A percentile compares a stretch with the other conserved stretches of the same genome.
Conservation (phyloP, 2,113 vertebrate species). For the Sarotherodon lohbergeri region DNA sequence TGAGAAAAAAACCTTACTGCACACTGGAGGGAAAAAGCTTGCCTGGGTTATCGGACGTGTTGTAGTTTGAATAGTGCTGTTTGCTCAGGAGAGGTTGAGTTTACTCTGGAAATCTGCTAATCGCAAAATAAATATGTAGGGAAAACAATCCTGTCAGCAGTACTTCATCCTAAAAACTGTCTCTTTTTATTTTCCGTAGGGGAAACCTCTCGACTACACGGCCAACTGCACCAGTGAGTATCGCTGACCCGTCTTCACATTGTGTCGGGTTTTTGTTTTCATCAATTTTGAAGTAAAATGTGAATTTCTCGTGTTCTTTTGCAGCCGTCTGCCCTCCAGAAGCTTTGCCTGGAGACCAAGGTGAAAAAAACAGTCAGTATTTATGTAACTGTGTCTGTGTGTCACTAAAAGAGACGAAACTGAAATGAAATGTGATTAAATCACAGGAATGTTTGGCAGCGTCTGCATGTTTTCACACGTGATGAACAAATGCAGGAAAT, state of each 20-base stretch:
- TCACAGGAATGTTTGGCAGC: background rate
- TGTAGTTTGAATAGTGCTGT: background rate
- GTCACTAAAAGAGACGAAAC: background rate
- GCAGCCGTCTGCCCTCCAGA: fast-evolving
- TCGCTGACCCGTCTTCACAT: background rate
- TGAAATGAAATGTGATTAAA: background rate
- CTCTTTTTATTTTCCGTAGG: background rate
- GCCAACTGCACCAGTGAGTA: background rate
- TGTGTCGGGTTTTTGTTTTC: background rate
- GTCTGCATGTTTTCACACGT: fast-evolving
- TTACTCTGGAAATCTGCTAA: background rate
- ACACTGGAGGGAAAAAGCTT: fast-evolving
- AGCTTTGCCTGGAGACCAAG: fast-evolving
- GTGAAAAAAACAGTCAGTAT: fast-evolving
- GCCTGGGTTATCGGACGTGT: fast-evolving
- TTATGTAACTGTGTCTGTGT: background rate
- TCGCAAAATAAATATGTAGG: background rate
- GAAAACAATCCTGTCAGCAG: background rate
- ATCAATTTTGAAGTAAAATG: background rate
- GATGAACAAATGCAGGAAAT: background rate
- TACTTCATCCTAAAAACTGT: background rate
- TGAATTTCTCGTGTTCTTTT: background rate
- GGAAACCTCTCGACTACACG: background rate
- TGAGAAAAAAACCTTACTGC: background rate
- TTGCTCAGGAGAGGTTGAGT: background rate